Evolutionary conservation across 2,113 vertebrate genomes (phyloP), one percentile per base, ranked within the genome.

Genomic region (Caretta caretta): DNA sequence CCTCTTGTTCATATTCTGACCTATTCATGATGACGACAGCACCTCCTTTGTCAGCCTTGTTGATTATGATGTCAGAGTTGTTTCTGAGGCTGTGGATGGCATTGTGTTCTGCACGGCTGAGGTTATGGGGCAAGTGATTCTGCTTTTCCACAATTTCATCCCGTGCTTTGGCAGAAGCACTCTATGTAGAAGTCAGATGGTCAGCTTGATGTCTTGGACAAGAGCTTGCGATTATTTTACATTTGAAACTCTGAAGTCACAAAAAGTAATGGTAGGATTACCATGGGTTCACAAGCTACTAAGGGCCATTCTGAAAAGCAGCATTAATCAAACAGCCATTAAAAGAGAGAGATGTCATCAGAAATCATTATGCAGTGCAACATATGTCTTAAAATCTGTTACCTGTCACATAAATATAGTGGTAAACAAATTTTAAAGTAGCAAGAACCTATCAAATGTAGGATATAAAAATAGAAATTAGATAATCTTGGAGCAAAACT

Each of bases 291-390:
- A 29, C 49, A 69, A 75, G 2, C 49, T 78, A 42, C 8, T 13
- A 14, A 54, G n/a, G 11, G 20, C 16, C 12, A 87, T 57, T 24
- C 9, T 78, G 20, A 54, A 49, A 51, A 48, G 49, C 10, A 27
- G 24, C 9, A 54, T 29, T 87, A 87, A 46, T 80, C 51, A 83
- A 90, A 11, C 0, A 0, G 3, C 7, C 69, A 10, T 3, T 84
- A 48, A 62, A 86, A 50, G 3, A 29, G 53, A 49, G 5, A 53
- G 84, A 48, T 5, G 54, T 56, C 81, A 57, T 42, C 27, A 59
- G 54, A 83, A 56, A 83, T 14, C 16, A 59, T 31, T 69, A 86
- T 1, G 0, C n/a, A 46, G 27, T 62, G 6, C 31, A 56, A 53
- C 2, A 76, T 65, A 25, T 53, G 38, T 48, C 80, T 38, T 79